These are phyloP conservation scores for Pteria penguin DNA, from an alignment of 2,888 invertebrate genomes.

Conservation along the genomic window DNA sequence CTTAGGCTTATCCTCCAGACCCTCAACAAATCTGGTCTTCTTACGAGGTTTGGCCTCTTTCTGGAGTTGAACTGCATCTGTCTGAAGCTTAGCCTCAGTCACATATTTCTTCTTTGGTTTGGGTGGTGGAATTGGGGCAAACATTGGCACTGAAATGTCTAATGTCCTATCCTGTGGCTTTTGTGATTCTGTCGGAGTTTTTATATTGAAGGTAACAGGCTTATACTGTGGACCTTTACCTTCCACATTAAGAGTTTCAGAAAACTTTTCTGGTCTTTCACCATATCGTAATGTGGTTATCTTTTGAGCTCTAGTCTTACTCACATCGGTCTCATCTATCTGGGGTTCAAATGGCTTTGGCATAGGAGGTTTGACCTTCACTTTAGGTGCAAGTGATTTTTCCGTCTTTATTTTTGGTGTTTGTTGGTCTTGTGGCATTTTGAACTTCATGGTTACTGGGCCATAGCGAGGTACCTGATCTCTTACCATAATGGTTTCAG, in stretches of 20 bases:
- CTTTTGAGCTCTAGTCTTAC: neutral
- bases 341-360: neutral
- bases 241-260: neutral
- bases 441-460: neutral
- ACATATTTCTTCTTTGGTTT: neutral
- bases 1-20: neutral
- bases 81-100: constrained; percentile 50
- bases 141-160: neutral
- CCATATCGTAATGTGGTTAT: neutral
- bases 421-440: neutral
- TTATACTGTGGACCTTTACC: neutral
- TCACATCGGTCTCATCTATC: neutral
- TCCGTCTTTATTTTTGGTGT: neutral
- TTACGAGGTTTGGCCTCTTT: neutral
- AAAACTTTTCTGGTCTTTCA: neutral
- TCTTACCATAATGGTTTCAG: neutral
- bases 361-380: neutral
- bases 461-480: neutral
- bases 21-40: constrained; percentile 1
- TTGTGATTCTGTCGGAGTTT: neutral
- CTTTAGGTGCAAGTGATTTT: neutral
- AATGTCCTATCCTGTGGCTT: neutral
- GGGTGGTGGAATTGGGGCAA: neutral
- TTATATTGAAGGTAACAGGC: neutral
- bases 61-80: constrained; percentile 49